Conservation (phyloP, 2,113 vertebrate species). For the Ptyas mucosa region DNA sequence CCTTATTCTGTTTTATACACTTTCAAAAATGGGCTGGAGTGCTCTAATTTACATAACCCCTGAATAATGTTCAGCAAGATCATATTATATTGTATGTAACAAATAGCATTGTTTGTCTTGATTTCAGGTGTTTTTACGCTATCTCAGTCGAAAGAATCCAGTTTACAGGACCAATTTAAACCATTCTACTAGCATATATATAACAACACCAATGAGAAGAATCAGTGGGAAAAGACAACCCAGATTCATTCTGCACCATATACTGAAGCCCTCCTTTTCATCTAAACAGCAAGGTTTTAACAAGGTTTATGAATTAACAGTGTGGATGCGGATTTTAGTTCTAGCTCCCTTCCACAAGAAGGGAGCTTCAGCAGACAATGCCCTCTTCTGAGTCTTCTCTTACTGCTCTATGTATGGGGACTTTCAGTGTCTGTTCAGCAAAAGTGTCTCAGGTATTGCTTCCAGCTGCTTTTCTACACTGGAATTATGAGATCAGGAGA, state of each 20-base stretch:
- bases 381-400: neutral
- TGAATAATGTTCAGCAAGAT: neutral
- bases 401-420: neutral
- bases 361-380: neutral
- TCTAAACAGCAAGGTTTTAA: neutral
- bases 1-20: neutral
- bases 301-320: neutral
- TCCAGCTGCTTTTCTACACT: neutral
- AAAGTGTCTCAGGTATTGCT: neutral
- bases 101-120: neutral
- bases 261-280: neutral
- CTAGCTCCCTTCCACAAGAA: neutral
- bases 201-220: neutral
- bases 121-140: neutral
- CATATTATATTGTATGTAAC: neutral
- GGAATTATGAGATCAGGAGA: neutral
- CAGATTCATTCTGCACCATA: neutral
- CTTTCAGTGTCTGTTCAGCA: neutral
- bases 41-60: neutral
- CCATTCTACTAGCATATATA: neutral
- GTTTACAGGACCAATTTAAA: neutral
- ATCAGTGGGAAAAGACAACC: neutral
- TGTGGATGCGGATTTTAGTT: neutral
- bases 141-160: neutral
- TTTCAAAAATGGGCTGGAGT: neutral